Base-by-base conservation (phyloP, 2,797 vertebrate genomes). In the Sylvia borin region DNA sequence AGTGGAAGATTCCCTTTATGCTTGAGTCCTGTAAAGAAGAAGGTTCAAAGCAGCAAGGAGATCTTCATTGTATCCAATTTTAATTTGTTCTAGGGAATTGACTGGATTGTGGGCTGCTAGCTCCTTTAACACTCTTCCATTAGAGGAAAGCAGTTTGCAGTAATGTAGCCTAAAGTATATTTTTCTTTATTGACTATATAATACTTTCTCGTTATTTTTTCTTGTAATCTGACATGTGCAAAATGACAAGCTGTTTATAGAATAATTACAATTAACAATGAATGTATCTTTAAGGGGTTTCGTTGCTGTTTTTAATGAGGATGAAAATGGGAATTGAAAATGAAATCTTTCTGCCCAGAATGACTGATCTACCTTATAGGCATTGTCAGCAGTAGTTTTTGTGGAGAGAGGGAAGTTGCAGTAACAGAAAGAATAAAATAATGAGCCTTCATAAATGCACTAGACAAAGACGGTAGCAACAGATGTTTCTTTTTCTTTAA, bases 261-360 rank as follows among this genome's bases (percentile, higher is more conserved):
- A 93, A 72, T 54, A 89, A 93, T 88, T 87, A 74, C 79, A 91
- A 93, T 92, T 79, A 92, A 88, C 75, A 87, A 34, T 71, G 8
- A 62, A 68, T 85, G 16, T 83, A 76, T 91, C 54, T 80, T 90
- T 80, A 80, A 73, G 50, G 50, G 10, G 50, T 88, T 79, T 77
- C 88, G 22, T 85, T 60, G 32, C 48, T 88, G 42, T 58, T 92
- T 90, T 80, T 58, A 92, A 89, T 94, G 58, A 85, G 40, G 57
- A 71, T 58, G 71, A 86, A 93, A 89, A 94, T 70, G 67, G 40
- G n/a, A 93, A 87, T 77, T 94, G 50, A 70, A 96, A 91, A 88
- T 80, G 6, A 92, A 94, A 71, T 85, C 60, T 72, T 88, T 84
- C 61, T 93, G 51, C 32, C 16, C 8, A 73, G 68, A 94, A 73